These are phyloP conservation scores for Allobates femoralis DNA, from an alignment of 2,797 vertebrate genomes.

Conservation along the genomic window DNA sequence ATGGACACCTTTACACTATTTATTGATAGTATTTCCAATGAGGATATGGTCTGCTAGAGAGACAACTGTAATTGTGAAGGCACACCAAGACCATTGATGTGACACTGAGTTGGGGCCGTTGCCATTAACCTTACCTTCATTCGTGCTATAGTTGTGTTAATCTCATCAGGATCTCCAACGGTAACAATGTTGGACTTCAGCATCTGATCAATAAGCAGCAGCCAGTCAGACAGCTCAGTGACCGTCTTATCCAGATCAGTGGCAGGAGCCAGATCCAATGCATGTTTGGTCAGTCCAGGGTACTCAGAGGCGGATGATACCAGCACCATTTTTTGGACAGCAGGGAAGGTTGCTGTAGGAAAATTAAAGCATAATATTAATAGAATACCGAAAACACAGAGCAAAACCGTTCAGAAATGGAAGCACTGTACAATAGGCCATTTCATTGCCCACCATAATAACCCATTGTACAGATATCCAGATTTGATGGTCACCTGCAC, in stretches of 20 bases:
- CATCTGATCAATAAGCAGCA: slow-evolving; percentile 94
- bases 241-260: slow-evolving; percentile 90
- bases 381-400: not conserved
- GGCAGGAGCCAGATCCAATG: slow-evolving; percentile 81
- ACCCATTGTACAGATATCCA: not conserved
- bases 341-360: slow-evolving; percentile 74
- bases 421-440: not conserved
- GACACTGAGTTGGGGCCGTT: not conserved
- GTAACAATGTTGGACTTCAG: slow-evolving; percentile 98
- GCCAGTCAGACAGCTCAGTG: slow-evolving; percentile 93
- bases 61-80: no score
- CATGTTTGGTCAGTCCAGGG: slow-evolving; percentile 72
- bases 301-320: slow-evolving; percentile 77
- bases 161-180: slow-evolving; percentile 92
- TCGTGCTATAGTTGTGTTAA: slow-evolving; percentile 87
- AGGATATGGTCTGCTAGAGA: not conserved
- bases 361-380: not conserved
- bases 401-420: not conserved
- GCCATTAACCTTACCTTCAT: slow-evolving; percentile 83
- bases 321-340: slow-evolving; percentile 85
- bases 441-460: not conserved
- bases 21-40: not conserved
- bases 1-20: no score
- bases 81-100: not conserved
- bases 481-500: no score